phyloP scores from a whole-genome alignment of 2,888 invertebrate species.

The Heteromyza rotundicornis region DNA sequence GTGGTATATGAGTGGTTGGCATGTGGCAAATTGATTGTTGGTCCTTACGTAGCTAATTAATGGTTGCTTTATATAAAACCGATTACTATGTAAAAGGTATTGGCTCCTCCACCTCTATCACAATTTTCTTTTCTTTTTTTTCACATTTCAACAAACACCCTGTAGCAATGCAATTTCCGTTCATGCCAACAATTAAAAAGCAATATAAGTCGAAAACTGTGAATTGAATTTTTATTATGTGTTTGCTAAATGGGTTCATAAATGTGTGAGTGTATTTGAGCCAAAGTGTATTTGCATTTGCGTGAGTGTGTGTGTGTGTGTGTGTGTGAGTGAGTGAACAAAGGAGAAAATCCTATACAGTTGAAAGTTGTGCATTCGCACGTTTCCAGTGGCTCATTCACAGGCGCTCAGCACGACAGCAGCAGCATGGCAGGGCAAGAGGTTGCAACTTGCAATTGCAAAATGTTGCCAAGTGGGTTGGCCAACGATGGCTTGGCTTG shows the following conservation, averaged over 20 bases:
- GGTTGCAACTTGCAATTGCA: slow-evolving; percentile 5
- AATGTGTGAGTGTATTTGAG: slow-evolving; percentile 1
- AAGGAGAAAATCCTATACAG: not conserved
- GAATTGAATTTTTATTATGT: slow-evolving; percentile 53
- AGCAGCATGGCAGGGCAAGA: not conserved
- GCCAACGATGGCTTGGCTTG: not conserved
- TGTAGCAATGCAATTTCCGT: slow-evolving; percentile 50
- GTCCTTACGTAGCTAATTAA: no score
- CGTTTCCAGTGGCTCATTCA: no score
- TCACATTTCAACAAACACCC: slow-evolving; percentile 7
- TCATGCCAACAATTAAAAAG: slow-evolving; percentile 57
- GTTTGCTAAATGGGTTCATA: slow-evolving; percentile 51
- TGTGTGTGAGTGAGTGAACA: slow-evolving; percentile 8
- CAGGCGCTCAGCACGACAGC: not conserved
- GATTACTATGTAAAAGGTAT: no score
- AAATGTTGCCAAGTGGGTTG: slow-evolving; percentile 18
- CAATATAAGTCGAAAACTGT: slow-evolving; percentile 38
- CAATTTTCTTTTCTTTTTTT: no score
- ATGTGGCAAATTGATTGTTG: no score
- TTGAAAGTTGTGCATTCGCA: not conserved
- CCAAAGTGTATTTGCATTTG: not conserved
- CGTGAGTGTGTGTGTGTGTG: not conserved
- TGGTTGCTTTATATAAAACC: no score
- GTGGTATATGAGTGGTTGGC: no score
- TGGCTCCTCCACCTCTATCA: no score